Percentiles rank a stretch among this genome's conserved stretches.
phyloP scores from a whole-genome alignment of 2,113 vertebrate species.

The Gorilla gorilla region DNA sequence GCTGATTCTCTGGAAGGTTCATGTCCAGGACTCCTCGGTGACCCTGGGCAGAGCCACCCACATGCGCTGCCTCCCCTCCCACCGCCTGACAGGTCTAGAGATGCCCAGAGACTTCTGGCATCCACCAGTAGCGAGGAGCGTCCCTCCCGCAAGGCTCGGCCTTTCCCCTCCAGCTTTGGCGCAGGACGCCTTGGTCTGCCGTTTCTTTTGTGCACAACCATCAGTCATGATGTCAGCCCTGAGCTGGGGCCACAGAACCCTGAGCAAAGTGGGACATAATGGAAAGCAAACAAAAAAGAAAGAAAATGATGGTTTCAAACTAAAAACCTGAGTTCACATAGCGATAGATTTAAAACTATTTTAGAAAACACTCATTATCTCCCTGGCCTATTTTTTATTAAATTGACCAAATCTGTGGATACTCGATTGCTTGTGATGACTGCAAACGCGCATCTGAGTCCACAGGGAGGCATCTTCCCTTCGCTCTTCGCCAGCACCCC shows the following conservation, averaged over 20 bases:
- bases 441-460: rapidly evolving
- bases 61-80: too few species aligned
- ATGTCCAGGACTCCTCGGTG: rapidly evolving
- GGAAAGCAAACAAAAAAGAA: neutral
- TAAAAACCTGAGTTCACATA: neutral
- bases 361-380: neutral
- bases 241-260: rapidly evolving
- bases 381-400: constrained; percentile 1
- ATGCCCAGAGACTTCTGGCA: neutral
- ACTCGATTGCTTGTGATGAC: neutral
- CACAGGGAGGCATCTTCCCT: rapidly evolving
- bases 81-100: neutral
- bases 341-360: neutral
- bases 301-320: neutral
- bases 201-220: too few species aligned
- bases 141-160: rapidly evolving
- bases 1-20: neutral
- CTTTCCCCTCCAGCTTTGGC: neutral
- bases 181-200: rapidly evolving
- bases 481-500: neutral
- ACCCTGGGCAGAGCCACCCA: too few species aligned
- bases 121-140: rapidly evolving
- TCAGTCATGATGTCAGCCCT: rapidly evolving
- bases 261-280: neutral
- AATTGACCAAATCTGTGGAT: neutral